Evolutionary conservation across 2,797 vertebrate genomes (phyloP).

Genomic region (Danio kyathit): DNA sequence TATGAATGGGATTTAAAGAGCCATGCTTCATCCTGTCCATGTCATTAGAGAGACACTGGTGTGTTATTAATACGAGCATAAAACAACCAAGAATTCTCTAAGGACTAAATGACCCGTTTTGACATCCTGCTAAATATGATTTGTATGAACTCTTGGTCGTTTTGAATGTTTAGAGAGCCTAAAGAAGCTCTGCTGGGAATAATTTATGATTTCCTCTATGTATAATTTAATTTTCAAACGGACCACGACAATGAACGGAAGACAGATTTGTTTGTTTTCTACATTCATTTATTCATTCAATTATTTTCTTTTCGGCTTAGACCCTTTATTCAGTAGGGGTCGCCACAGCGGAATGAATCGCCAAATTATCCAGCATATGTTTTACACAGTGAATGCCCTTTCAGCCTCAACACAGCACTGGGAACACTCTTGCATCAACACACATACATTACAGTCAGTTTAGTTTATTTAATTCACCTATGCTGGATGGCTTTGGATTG

Average conservation of each 20-base stretch:
- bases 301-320: too few relatives aligned
- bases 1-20: conserved; percentile 66
- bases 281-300: too few relatives aligned
- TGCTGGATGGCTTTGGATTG: too few relatives aligned
- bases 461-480: too few relatives aligned
- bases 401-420: too few relatives aligned
- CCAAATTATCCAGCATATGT: too few relatives aligned
- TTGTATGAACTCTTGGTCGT: not conserved
- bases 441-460: too few relatives aligned
- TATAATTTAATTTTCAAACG: conserved; percentile 6
- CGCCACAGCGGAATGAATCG: too few relatives aligned
- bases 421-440: too few relatives aligned
- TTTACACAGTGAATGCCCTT: too few relatives aligned
- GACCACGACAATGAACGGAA: not conserved
- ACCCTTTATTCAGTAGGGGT: too few relatives aligned
- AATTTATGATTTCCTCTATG: conserved; percentile 9
- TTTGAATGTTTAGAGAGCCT: not conserved
- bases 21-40: conserved; percentile 33
- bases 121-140: conserved; percentile 1
- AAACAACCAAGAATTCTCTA: conserved; percentile 12
- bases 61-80: conserved; percentile 30
- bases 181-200: not conserved
- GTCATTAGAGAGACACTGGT: conserved; percentile 33
- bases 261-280: not conserved
- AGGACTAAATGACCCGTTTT: conserved; percentile 12